A percentile compares a stretch with the other conserved stretches of the same genome.
Evolutionary conservation across 1,140 invertebrate genomes (phyloP).

Genomic region (Eciton burchellii): DNA sequence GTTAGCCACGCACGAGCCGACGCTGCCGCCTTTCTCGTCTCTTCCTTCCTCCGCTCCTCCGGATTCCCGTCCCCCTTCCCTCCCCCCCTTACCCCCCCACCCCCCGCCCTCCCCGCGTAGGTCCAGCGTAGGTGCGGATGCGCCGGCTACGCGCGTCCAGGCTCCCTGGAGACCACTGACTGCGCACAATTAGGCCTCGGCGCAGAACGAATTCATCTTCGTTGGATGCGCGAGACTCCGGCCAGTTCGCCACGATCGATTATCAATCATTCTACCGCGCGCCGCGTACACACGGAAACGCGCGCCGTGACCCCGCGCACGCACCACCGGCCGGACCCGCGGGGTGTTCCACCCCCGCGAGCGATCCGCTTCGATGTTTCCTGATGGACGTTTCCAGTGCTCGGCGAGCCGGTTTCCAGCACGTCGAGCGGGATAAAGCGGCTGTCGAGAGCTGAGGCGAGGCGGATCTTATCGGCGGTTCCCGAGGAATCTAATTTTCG

Average conservation of each 20-base stretch:
- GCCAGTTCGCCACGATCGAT: slow-evolving; percentile 76
- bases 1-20: slow-evolving; percentile 68
- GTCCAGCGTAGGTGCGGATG: slow-evolving; percentile 68
- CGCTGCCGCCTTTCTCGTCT: slow-evolving; percentile 66
- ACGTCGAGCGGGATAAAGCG: slow-evolving; percentile 73
- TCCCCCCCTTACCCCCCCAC: not conserved
- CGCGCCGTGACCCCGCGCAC: slow-evolving; percentile 50
- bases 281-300: slow-evolving; percentile 43
- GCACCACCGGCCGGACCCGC: slow-evolving; percentile 34
- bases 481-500: slow-evolving; percentile 61
- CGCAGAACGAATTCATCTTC: slow-evolving; percentile 81
- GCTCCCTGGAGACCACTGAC: slow-evolving; percentile 78
- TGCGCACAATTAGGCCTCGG: slow-evolving; percentile 81
- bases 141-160: slow-evolving; percentile 58
- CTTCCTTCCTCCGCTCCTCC: slow-evolving; percentile 3
- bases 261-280: slow-evolving; percentile 79
- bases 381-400: slow-evolving; percentile 75
- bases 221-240: slow-evolving; percentile 73
- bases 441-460: slow-evolving; percentile 70
- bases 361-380: slow-evolving; percentile 65
- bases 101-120: slow-evolving; percentile 6
- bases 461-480: slow-evolving; percentile 66
- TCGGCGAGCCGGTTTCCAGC: slow-evolving; percentile 53
- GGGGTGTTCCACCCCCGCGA: slow-evolving; percentile 71
- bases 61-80: slow-evolving; percentile 32